phyloP scores from a whole-genome alignment of 2,797 vertebrate species.

The Spinibarbus caldwelli region DNA sequence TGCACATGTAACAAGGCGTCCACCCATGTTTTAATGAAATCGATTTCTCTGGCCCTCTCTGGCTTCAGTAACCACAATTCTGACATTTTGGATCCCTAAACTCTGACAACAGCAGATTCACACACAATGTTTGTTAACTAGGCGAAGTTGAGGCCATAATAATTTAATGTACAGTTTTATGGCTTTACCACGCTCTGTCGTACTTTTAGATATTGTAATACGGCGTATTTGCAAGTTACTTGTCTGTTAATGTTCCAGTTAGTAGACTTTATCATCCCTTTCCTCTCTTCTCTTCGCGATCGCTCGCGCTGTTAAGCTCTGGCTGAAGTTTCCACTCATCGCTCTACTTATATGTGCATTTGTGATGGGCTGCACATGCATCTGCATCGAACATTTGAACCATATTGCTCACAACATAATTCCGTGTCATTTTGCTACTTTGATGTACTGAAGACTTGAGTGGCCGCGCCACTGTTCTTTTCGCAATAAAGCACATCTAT shows the following conservation, averaged over 20 bases:
- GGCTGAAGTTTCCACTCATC: constrained; percentile 82
- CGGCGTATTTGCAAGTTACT: constrained; percentile 99
- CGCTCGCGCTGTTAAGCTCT: constrained; percentile 96
- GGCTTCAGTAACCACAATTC: constrained; percentile 72
- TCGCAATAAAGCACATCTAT: constrained; percentile 47
- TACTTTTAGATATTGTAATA: constrained; percentile 99
- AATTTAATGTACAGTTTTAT: constrained; percentile 99
- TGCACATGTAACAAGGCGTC: constrained; percentile 46
- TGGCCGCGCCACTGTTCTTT: constrained; percentile 42
- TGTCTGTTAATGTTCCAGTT: constrained; percentile 99
- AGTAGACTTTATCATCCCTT: constrained; percentile 98
- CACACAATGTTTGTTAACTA: constrained; percentile 99
- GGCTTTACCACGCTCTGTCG: constrained; percentile 95
- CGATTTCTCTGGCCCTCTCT: constrained; percentile 43
- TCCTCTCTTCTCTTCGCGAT: constrained; percentile 86
- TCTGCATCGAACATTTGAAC: constrained; percentile 46
- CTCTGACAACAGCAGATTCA: constrained; percentile 86
- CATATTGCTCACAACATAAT: constrained; percentile 57
- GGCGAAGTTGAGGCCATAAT: constrained; percentile 97
- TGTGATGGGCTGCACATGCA: constrained; percentile 37
- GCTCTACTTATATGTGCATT: constrained; percentile 45
- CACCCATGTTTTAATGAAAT: constrained; percentile 50
- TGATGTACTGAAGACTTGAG: constrained; percentile 43
- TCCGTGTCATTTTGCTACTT: constrained; percentile 50
- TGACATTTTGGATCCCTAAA: constrained; percentile 77